phyloP scores from a whole-genome alignment of 2,888 invertebrate species.

The Drosophila lutescens region DNA sequence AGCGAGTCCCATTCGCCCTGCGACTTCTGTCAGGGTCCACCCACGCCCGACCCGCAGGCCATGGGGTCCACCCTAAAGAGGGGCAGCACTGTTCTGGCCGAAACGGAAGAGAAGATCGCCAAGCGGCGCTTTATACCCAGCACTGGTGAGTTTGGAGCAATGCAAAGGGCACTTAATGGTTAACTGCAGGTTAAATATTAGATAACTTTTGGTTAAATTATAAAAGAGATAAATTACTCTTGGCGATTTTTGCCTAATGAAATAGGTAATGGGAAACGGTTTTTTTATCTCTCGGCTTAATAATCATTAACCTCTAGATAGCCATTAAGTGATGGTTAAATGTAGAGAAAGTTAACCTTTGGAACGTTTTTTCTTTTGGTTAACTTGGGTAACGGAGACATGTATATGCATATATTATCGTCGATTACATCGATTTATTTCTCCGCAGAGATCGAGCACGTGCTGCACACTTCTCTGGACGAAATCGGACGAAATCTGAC shows the following conservation, averaged over 20 bases:
- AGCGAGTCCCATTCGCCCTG: slow-evolving; percentile 56
- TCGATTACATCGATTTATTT: not conserved
- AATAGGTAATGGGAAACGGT: too few relatives aligned
- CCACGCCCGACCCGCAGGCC: slow-evolving; percentile 49
- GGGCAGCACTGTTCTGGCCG: slow-evolving; percentile 15
- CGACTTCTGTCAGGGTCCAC: slow-evolving; percentile 54
- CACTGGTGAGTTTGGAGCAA: slow-evolving; percentile 54
- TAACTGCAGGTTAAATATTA: not conserved
- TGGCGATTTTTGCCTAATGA: too few relatives aligned
- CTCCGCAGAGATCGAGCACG: slow-evolving; percentile 78
- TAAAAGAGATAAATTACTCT: too few relatives aligned
- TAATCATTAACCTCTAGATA: too few relatives aligned
- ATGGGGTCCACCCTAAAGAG: slow-evolving; percentile 46
- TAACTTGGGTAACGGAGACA: too few relatives aligned
- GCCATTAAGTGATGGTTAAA: too few relatives aligned
- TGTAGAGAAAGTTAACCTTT: too few relatives aligned
- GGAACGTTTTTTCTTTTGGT: too few relatives aligned
- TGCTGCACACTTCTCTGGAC: slow-evolving; percentile 78
- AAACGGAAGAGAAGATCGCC: slow-evolving; percentile 47
- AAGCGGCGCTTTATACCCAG: slow-evolving; percentile 69
- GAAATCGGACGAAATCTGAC: slow-evolving; percentile 80
- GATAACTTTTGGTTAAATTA: not conserved
- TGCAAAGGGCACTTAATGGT: not conserved
- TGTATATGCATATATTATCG: too few relatives aligned
- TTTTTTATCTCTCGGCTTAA: too few relatives aligned